Evolutionary conservation across 2,113 vertebrate species (phyloP).

Genomic region (Periophthalmus modestus): DNA sequence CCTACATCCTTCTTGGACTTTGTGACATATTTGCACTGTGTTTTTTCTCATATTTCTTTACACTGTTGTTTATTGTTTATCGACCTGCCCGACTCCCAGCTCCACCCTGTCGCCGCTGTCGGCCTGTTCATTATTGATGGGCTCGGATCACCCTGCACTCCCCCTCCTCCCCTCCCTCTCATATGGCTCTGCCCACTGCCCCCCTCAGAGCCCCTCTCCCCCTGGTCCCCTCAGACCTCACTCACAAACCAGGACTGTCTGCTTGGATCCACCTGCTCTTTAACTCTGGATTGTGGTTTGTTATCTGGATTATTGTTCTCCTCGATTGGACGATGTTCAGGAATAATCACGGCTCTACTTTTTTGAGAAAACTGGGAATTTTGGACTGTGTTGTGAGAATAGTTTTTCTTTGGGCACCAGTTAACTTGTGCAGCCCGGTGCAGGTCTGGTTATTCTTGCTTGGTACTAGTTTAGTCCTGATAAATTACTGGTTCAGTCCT

Average conservation of each 20-base stretch:
- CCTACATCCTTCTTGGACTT: no score
- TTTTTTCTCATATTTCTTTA: no score
- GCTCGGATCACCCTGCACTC: neutral
- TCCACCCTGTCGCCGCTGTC: neutral
- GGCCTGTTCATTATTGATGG: neutral
- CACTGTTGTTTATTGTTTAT: neutral
- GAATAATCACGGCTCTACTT: neutral
- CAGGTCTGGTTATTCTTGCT: neutral
- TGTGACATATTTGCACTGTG: no score
- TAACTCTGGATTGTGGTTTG: neutral
- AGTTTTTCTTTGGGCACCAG: neutral
- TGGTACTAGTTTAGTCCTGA: neutral
- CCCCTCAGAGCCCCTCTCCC: neutral
- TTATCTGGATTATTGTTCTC: neutral
- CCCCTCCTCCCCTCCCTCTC: neutral
- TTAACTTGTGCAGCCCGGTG: neutral
- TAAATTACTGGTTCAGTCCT: neutral
- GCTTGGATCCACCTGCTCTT: neutral
- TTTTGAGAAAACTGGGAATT: no score
- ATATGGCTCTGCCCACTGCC: neutral
- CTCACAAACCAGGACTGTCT: neutral
- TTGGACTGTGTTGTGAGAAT: neutral
- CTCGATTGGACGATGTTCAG: neutral
- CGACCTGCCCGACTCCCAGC: neutral
- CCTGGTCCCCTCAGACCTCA: neutral